phyloP scores from a whole-genome alignment of 1,140 invertebrate species.

The Temnothorax curvispinosus region DNA sequence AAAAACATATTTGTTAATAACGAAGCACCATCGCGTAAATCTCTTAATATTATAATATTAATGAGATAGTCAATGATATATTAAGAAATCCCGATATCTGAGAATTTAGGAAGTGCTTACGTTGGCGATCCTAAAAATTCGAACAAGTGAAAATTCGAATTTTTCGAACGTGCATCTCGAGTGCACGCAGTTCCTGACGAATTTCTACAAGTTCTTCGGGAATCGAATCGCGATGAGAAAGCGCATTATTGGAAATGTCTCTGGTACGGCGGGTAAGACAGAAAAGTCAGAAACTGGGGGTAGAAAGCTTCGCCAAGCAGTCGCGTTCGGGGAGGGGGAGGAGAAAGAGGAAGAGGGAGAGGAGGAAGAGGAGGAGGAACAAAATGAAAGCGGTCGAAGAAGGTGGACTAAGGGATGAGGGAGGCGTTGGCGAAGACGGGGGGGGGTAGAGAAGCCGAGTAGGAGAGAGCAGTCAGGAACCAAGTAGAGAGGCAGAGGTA shows the following conservation, averaged over 20 bases:
- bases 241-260: slow-evolving; percentile 65
- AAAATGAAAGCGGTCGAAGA: slow-evolving; percentile 69
- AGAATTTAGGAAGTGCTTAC: neutral
- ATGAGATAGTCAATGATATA: neutral
- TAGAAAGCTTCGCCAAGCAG: slow-evolving; percentile 34
- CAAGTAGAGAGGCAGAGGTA: slow-evolving; percentile 74
- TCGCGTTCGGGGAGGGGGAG: neutral
- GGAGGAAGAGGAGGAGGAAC: neutral
- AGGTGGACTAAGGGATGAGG: slow-evolving; percentile 41
- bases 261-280: slow-evolving; percentile 34
- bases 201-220: slow-evolving; percentile 27
- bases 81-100: neutral
- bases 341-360: too few relatives aligned
- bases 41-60: neutral
- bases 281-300: slow-evolving; percentile 54
- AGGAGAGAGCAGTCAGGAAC: slow-evolving; percentile 68
- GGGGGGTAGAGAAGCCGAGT: slow-evolving; percentile 55
- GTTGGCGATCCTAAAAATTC: neutral
- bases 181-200: neutral
- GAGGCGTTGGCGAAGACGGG: slow-evolving; percentile 42
- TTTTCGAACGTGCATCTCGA: neutral
- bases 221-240: slow-evolving; percentile 51
- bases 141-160: neutral
- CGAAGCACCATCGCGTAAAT: neutral
- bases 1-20: neutral